Base-by-base conservation (phyloP, 2,797 vertebrate species). In the Knipowitschia caucasica region DNA sequence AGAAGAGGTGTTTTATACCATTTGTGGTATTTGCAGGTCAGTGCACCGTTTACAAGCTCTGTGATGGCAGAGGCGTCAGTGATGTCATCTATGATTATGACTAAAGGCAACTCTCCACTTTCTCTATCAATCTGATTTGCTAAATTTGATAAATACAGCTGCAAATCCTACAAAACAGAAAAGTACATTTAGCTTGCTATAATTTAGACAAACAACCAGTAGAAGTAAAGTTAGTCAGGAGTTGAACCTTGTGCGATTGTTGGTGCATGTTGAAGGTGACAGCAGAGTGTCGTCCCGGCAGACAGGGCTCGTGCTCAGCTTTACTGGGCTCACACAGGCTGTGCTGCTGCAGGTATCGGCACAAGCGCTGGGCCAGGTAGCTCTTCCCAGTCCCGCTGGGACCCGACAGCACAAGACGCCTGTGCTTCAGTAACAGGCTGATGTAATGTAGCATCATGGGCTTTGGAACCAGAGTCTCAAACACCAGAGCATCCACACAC, bases 1-100 rank as follows among this genome's bases (percentile, higher is more conserved):
- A 8, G 24, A 5, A 25, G 30, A 7, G 21, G n/a, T n/a, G 21
- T 9, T 29, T 5, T 92, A 91, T 77, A 99, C 96, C 96, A 98
- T 92, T 95, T 98, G 79, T 99, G 95, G 73, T 98, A 98, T 85
- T 98, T 99, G 95, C 96, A 99, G 64, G 95, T 98, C 45, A 99
- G 91, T 0, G 95, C 95, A 1, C 94, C 94, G 0, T 99, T 98
- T 68, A 98, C 92, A 0, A 99, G 91, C 75, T 99, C 95, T 0
- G 94, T 97, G 80, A 94, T 90, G 56, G 91, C 91, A 0, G 91
- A 86, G 0, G 92, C 78, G 55, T 98, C 93, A 0, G 90, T 93
- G 14, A 98, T 92, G 82, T 99, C 95, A 0, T 98, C 95, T 59
- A 99, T 80, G 2, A 99, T 91, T 71, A 99, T 90, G n/a, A 95